Base-by-base conservation (phyloP, 2,113 vertebrate species). In the Notarius lentiginosus region DNA sequence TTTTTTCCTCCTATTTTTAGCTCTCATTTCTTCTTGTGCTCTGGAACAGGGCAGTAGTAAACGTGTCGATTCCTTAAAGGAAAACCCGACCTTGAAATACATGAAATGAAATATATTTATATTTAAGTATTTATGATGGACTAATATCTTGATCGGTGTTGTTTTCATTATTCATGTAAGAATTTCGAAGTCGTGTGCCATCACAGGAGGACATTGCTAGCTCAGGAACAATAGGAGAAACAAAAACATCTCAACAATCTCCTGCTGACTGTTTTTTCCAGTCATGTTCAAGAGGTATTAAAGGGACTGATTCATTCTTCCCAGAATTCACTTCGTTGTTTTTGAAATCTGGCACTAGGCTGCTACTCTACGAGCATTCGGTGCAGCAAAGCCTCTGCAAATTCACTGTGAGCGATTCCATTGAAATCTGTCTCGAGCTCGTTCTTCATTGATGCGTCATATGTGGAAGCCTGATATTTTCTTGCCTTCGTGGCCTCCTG, bases 1-100 rank as follows among this genome's bases (percentile, higher is more conserved):
- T 56, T 84, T 58, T 55, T 53, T n/a, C 66, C 65, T 66, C 20
- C 76, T 85, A 55, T 77, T 82, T 88, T 80, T 80, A 60, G 22
- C 49, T 41, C n/a, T 24, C 1, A 7, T 55, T 72, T 73, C 5
- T 73, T 24, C 30, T n/a, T 41, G 7, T 73, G 65, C 60, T 83
- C n/a, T 30, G 20, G 63, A 83, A 83, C n/a, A 7, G 15, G 47
- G 34, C 17, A 66, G 14, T 27, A 15, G 20, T 65, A 79, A 79
- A 58, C n/a, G 20, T 34, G 53, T 55, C 2, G 55, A 12, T 80
- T 34, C 15, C 10, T 79, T 27, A 55, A 77, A 58, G 17, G 27
- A 30, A 79, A 79, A 10, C 55, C 10, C 1, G 4, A 34, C 15
- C 7, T 27, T 22, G 8, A 34, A 80, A 58, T 27, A 22, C n/a